Conservation (phyloP, 2,113 vertebrate genomes). For the Channa argus region DNA sequence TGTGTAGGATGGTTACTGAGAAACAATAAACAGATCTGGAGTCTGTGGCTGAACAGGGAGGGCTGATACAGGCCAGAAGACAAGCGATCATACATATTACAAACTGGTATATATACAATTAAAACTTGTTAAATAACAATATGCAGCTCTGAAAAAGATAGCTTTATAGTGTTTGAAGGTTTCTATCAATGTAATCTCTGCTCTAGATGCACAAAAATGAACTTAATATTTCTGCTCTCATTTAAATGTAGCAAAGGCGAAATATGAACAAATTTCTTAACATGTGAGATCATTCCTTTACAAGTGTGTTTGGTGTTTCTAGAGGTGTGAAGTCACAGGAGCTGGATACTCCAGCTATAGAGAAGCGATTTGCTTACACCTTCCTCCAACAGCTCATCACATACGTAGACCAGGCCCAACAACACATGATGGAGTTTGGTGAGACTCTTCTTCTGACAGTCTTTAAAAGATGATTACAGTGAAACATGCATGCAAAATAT, state of each 20-base stretch:
- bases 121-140: too few relatives aligned
- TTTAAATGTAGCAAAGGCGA: not conserved
- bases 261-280: not conserved
- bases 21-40: too few relatives aligned
- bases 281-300: not conserved
- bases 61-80: too few relatives aligned
- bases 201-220: not conserved
- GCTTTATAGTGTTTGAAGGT: too few relatives aligned
- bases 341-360: constrained; percentile 93
- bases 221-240: not conserved
- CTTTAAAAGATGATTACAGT: too few relatives aligned
- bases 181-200: too few relatives aligned
- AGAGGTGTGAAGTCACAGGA: constrained; percentile 93
- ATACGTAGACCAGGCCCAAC: constrained; percentile 93
- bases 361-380: constrained; percentile 96
- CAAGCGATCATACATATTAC: too few relatives aligned
- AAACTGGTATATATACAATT: too few relatives aligned
- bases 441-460: constrained; percentile 23
- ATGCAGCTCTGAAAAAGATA: too few relatives aligned
- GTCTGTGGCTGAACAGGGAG: too few relatives aligned
- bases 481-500: too few relatives aligned
- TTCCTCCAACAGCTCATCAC: constrained; percentile 95
- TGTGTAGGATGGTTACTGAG: too few relatives aligned
- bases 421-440: constrained; percentile 96
- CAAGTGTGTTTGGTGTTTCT: constrained; percentile 36